These are phyloP conservation scores for Megatriorchis doriae DNA, from an alignment of 2,113 vertebrate species.

Conservation along the genomic window DNA sequence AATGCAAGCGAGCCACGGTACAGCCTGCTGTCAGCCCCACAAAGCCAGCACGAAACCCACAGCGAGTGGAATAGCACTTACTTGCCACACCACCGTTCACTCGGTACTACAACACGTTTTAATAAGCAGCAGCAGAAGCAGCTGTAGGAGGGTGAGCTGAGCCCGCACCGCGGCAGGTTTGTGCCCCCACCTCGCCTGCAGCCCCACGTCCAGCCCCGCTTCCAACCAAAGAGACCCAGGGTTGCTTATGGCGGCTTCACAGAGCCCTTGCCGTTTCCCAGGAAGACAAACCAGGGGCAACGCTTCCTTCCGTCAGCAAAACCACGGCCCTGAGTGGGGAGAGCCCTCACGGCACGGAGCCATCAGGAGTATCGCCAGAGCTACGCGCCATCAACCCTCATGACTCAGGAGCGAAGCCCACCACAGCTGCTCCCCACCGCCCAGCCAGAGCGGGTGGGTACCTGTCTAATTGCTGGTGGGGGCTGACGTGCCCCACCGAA, in stretches of 20 bases:
- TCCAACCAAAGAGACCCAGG: not conserved
- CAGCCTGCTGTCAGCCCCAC: not conserved
- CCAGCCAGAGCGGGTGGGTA: not conserved
- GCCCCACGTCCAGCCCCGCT: not conserved
- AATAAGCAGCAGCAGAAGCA: not conserved
- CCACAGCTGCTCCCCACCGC: too few relatives aligned
- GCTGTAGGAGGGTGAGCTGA: not conserved
- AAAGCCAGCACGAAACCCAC: too few relatives aligned
- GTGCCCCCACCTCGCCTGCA: not conserved
- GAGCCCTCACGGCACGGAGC: not conserved
- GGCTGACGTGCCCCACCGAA: not conserved
- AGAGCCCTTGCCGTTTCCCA: not conserved
- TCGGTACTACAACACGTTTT: not conserved
- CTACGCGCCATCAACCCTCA: not conserved
- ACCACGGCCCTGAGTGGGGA: not conserved
- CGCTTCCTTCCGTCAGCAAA: not conserved
- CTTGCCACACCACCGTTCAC: not conserved
- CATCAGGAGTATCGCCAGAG: not conserved
- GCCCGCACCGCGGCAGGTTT: not conserved
- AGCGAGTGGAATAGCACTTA: not conserved
- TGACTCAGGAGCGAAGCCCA: not conserved
- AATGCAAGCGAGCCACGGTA: rapidly evolving
- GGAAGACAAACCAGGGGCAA: not conserved
- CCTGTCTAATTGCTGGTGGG: not conserved
- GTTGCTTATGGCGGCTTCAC: not conserved